Conservation (phyloP, 2,888 invertebrate species). For the Eugnorisma glareosa region DNA sequence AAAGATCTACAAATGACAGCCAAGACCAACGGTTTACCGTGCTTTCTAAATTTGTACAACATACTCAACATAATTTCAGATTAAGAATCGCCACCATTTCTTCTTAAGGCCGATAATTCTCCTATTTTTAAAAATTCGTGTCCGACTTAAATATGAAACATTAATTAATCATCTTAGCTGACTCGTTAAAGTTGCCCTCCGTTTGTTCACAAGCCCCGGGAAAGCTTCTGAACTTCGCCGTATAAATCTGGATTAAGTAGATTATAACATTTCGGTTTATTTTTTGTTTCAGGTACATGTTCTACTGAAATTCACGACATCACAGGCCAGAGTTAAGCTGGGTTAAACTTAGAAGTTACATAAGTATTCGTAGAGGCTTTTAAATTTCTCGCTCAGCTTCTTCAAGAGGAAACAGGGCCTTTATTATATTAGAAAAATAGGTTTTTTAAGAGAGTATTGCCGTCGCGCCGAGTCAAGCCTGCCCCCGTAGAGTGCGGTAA, state of each 20-base stretch:
- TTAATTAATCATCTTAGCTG: conserved; percentile 30
- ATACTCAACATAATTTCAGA: neutral
- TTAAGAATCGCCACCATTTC: neutral
- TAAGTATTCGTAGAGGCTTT: neutral
- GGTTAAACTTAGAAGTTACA: neutral
- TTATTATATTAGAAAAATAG: no score
- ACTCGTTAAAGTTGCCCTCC: conserved; percentile 16
- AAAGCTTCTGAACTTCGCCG: conserved; percentile 43
- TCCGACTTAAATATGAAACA: conserved; percentile 1
- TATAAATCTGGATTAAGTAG: conserved; percentile 35
- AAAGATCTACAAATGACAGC: neutral
- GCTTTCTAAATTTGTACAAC: neutral
- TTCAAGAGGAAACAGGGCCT: no score
- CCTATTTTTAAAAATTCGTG: neutral
- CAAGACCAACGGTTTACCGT: neutral
- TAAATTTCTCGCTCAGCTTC: neutral
- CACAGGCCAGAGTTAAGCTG: neutral
- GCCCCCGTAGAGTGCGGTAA: no score
- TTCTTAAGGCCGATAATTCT: neutral
- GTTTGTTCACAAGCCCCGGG: conserved; percentile 12
- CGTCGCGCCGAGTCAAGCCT: no score
- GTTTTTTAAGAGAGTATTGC: no score
- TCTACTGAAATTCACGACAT: neutral
- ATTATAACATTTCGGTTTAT: conserved; percentile 20
- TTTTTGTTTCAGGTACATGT: conserved; percentile 56